These are phyloP conservation scores for Stramonita haemastoma DNA, from an alignment of 2,888 invertebrate species.

Conservation along the genomic window DNA sequence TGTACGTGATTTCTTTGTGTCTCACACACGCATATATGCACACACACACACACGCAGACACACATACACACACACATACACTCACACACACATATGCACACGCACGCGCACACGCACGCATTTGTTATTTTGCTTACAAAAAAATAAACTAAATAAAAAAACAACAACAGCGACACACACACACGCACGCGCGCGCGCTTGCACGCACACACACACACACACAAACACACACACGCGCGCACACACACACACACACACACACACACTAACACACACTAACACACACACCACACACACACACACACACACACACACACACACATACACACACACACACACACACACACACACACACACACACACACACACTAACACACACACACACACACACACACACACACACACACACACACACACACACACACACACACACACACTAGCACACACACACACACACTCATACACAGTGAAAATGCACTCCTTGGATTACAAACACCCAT, in stretches of 20 bases:
- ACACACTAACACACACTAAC: neutral
- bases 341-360: constrained; percentile 5
- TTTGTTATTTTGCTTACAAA: neutral
- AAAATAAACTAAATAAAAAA: neutral
- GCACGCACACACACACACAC: neutral
- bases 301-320: neutral
- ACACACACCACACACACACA: neutral
- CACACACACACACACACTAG: neutral
- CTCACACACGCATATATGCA: too few species aligned
- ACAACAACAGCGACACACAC: neutral
- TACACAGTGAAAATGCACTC: neutral
- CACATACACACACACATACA: too few species aligned
- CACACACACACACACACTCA: neutral
- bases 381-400: neutral
- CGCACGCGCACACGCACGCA: neutral
- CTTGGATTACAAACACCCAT: neutral
- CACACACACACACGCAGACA: too few species aligned
- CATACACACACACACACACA: neutral
- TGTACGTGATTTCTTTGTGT: neutral
- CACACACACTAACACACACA: neutral
- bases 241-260: neutral
- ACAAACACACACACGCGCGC: neutral
- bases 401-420: neutral
- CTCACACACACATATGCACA: too few species aligned
- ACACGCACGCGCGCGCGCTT: too few species aligned